These are phyloP conservation scores for Dipus sagitta DNA, from an alignment of 2,797 vertebrate species.

Conservation along the genomic window DNA sequence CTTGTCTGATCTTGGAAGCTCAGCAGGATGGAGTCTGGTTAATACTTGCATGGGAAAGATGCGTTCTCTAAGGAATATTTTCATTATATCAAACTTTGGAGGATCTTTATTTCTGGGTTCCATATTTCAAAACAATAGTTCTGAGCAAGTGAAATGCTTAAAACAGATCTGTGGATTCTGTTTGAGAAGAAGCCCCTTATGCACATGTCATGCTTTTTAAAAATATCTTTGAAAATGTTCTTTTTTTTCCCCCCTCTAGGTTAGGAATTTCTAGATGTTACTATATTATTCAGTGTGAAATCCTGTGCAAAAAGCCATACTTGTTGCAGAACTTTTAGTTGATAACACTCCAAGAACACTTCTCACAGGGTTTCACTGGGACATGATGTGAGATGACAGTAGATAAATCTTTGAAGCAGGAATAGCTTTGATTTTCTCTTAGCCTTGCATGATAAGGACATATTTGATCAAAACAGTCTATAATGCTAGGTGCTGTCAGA, in stretches of 20 bases:
- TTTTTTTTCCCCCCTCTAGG: slow-evolving; percentile 80
- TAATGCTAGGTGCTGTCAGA: slow-evolving; percentile 62
- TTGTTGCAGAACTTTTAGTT: slow-evolving; percentile 85
- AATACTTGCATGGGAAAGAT: not conserved
- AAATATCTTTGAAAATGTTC: slow-evolving; percentile 83
- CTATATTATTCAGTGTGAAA: slow-evolving; percentile 88
- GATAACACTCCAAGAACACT: slow-evolving; percentile 82
- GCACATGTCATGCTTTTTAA: slow-evolving; percentile 85
- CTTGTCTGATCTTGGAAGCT: no score
- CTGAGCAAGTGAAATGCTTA: slow-evolving; percentile 80
- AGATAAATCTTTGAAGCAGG: slow-evolving; percentile 83
- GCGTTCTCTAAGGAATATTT: slow-evolving; percentile 40
- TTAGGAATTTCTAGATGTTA: slow-evolving; percentile 88
- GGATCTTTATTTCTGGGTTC: slow-evolving; percentile 61
- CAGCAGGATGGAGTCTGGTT: no score
- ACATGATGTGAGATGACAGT: slow-evolving; percentile 83
- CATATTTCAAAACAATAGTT: slow-evolving; percentile 78
- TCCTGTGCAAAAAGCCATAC: slow-evolving; percentile 85
- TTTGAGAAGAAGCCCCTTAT: slow-evolving; percentile 83
- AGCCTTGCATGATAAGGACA: slow-evolving; percentile 77
- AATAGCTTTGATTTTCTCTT: slow-evolving; percentile 83
- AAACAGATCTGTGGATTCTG: slow-evolving; percentile 79
- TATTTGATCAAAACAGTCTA: slow-evolving; percentile 62
- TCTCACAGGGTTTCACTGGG: slow-evolving; percentile 84
- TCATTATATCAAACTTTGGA: not conserved